A percentile compares a stretch with the other conserved stretches of the same genome.
These are phyloP conservation scores for Eonycteris spelaea DNA, from an alignment of 2,113 vertebrate species.

Conservation along the genomic window DNA sequence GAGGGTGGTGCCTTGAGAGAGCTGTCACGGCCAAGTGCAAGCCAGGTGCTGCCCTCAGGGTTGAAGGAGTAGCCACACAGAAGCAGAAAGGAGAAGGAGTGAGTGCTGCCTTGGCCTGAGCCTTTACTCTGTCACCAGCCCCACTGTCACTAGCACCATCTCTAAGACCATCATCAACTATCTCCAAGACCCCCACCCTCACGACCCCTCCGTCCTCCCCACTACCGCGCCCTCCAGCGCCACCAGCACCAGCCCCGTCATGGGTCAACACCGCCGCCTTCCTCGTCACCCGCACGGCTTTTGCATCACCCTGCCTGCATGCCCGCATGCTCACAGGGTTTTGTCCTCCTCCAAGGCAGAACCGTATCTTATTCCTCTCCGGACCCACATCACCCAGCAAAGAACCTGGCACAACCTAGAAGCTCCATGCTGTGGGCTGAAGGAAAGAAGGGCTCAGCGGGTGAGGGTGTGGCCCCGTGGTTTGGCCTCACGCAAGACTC, in stretches of 20 bases:
- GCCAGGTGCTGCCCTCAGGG: not conserved
- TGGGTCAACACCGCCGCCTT: rapidly evolving
- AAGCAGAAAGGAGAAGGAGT: not conserved
- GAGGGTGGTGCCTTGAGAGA: not conserved
- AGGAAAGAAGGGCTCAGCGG: not conserved
- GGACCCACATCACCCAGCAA: not conserved
- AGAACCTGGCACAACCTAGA: not conserved
- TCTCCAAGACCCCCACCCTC: not conserved
- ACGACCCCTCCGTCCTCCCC: not conserved
- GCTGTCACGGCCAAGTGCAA: rapidly evolving
- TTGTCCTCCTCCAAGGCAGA: not conserved
- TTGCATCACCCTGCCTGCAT: not conserved
- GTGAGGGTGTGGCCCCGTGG: rapidly evolving
- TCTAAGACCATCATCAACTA: rapidly evolving
- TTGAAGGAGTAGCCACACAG: not conserved
- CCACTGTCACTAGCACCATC: rapidly evolving
- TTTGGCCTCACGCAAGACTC: no score
- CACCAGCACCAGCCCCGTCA: rapidly evolving
- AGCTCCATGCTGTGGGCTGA: not conserved
- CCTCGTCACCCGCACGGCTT: no score
- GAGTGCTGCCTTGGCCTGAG: rapidly evolving
- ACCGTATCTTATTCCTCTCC: not conserved
- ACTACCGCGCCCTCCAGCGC: rapidly evolving
- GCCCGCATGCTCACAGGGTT: rapidly evolving
- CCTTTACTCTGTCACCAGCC: not conserved